A percentile compares a stretch with the other conserved stretches of the same genome.
These are phyloP conservation scores for Peucedramus taeniatus DNA, from an alignment of 2,113 vertebrate species.

Conservation along the genomic window DNA sequence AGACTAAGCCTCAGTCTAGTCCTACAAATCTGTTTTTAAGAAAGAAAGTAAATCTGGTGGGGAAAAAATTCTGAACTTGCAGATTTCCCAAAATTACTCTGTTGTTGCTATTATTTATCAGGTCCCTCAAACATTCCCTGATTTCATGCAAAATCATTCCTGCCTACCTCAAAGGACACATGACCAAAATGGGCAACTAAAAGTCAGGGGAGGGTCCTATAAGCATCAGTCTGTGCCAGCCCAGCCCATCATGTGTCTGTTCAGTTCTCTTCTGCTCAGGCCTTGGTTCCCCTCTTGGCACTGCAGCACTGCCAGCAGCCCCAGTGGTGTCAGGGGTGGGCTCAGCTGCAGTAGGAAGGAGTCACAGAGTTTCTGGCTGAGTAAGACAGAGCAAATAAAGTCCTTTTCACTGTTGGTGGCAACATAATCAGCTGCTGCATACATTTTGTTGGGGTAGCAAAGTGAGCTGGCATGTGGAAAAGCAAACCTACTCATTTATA, in stretches of 20 bases:
- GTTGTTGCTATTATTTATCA: not conserved
- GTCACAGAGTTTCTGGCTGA: not conserved
- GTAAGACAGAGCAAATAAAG: not conserved
- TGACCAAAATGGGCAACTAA: not conserved
- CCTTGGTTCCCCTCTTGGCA: not conserved
- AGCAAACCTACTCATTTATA: not conserved
- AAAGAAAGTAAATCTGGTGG: not conserved
- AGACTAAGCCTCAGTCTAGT: not conserved
- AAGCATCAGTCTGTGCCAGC: not conserved
- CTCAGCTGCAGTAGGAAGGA: not conserved
- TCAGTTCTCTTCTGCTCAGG: not conserved
- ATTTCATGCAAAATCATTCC: not conserved
- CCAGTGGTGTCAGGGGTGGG: not conserved
- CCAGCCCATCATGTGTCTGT: fast-evolving
- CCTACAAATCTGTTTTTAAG: not conserved
- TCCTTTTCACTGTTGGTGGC: fast-evolving
- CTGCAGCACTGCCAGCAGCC: not conserved
- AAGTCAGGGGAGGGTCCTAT: not conserved
- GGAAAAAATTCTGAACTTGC: not conserved
- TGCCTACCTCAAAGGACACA: not conserved
- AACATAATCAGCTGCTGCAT: not conserved
- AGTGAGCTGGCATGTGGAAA: not conserved
- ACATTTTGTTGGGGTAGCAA: not conserved
- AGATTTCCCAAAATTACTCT: not conserved
- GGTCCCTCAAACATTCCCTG: not conserved